Conservation (phyloP, 2,797 vertebrate genomes). For the Myotis planiceps region DNA sequence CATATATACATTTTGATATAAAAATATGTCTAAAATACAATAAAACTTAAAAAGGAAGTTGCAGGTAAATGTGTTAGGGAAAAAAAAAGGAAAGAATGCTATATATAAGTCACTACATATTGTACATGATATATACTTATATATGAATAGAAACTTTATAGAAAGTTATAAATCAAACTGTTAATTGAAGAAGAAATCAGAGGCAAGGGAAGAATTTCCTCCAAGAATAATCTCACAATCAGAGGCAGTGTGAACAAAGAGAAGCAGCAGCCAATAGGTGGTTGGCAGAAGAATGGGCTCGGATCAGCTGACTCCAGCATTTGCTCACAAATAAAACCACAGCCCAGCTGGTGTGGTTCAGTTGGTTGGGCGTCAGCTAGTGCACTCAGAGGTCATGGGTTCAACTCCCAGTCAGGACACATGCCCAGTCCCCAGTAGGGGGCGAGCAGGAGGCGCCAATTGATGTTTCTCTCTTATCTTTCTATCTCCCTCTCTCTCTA, state of each 20-base stretch:
- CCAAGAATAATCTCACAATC: not conserved
- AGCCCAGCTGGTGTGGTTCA: not conserved
- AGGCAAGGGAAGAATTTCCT: not conserved
- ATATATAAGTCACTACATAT: not conserved
- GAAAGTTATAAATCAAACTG: not conserved
- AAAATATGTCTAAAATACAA: not conserved
- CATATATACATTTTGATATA: not conserved
- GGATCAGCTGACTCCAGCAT: not conserved
- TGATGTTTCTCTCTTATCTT: not conserved
- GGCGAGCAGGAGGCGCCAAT: not conserved
- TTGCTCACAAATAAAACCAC: not conserved
- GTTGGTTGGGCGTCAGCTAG: not conserved
- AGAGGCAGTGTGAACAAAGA: not conserved
- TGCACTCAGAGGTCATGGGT: not conserved
- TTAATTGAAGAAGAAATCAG: not conserved
- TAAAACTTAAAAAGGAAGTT: not conserved
- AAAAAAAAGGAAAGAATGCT: not conserved
- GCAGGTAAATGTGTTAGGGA: not conserved
- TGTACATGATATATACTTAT: not conserved
- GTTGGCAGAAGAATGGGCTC: not conserved
- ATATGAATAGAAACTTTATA: not conserved
- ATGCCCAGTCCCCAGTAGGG: too few relatives aligned
- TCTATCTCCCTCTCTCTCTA: not conserved
- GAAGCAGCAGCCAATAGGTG: not conserved
- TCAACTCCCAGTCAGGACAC: not conserved